A percentile compares a stretch with the other conserved stretches of the same genome.
Conservation (phyloP, 2,113 vertebrate genomes). For the Euleptes europaea region DNA sequence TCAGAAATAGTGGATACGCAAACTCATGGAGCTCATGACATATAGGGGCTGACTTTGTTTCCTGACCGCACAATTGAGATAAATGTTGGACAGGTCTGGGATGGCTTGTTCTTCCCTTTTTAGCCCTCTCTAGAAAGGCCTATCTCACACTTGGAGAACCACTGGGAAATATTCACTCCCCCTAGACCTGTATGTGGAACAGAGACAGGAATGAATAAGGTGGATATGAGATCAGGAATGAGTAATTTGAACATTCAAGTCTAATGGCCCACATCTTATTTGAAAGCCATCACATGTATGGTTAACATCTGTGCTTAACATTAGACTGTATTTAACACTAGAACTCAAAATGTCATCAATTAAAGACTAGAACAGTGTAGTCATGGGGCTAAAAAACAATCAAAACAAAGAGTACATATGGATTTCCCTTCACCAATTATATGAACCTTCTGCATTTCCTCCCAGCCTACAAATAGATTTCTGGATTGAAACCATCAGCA, state of each 20-base stretch:
- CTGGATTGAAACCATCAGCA: conserved; percentile 54
- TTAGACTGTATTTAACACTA: conserved; percentile 56
- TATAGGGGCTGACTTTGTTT: not conserved
- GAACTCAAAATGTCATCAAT: conserved; percentile 60
- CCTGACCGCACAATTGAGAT: not conserved
- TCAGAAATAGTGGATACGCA: not conserved
- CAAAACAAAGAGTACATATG: conserved; percentile 50
- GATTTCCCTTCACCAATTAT: conserved; percentile 64
- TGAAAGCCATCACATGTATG: conserved; percentile 53
- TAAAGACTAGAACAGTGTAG: conserved; percentile 56
- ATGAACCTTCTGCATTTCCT: conserved; percentile 58
- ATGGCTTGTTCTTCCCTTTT: not conserved
- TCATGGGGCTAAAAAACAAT: conserved; percentile 4
- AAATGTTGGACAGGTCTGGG: not conserved
- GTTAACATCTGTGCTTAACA: conserved; percentile 47
- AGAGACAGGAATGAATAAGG: not conserved
- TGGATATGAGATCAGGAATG: not conserved
- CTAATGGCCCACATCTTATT: conserved; percentile 3
- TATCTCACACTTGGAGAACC: not conserved
- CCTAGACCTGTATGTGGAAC: not conserved
- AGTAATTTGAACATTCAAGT: not conserved
- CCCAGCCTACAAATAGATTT: conserved; percentile 55
- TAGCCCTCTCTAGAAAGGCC: not conserved
- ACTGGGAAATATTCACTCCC: not conserved
- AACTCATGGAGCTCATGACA: not conserved